These are phyloP conservation scores for Tapera naevia DNA, from an alignment of 2,797 vertebrate species.

Conservation along the genomic window DNA sequence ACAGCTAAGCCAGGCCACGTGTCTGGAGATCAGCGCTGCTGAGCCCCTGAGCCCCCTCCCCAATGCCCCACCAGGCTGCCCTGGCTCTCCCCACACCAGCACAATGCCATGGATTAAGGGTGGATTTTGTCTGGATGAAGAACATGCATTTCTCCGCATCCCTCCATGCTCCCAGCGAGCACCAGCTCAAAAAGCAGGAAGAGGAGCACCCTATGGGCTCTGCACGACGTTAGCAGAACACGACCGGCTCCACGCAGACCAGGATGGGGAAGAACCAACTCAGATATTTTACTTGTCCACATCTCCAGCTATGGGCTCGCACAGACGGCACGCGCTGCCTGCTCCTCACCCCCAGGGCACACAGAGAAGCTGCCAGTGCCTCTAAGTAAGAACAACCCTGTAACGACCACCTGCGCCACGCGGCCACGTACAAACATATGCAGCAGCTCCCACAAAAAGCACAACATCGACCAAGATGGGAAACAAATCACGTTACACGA, in stretches of 20 bases:
- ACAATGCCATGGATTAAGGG: not conserved
- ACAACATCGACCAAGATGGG: fast-evolving
- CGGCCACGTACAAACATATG: fast-evolving
- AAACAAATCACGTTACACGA: not conserved
- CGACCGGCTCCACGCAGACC: fast-evolving
- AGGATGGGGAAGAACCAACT: not conserved
- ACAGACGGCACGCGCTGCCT: not conserved
- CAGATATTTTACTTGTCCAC: fast-evolving
- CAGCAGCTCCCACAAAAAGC: not conserved
- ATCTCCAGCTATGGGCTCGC: not conserved
- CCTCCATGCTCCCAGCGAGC: not conserved
- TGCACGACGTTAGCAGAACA: not conserved
- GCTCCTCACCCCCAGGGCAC: not conserved
- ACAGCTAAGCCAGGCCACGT: constrained; percentile 9
- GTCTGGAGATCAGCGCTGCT: not conserved
- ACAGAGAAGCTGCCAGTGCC: not conserved
- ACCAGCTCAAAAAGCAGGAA: not conserved
- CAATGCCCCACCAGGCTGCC: not conserved
- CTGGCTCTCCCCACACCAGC: not conserved
- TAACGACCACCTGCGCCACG: not conserved
- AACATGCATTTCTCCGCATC: not conserved
- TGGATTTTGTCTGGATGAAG: not conserved
- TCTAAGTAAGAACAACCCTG: not conserved
- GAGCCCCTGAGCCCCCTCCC: not conserved
- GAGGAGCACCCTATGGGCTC: not conserved